Evolutionary conservation across 2,113 vertebrate genomes (phyloP), one percentile per base, ranked within the genome.

Genomic region (Rhinogobius similis): DNA sequence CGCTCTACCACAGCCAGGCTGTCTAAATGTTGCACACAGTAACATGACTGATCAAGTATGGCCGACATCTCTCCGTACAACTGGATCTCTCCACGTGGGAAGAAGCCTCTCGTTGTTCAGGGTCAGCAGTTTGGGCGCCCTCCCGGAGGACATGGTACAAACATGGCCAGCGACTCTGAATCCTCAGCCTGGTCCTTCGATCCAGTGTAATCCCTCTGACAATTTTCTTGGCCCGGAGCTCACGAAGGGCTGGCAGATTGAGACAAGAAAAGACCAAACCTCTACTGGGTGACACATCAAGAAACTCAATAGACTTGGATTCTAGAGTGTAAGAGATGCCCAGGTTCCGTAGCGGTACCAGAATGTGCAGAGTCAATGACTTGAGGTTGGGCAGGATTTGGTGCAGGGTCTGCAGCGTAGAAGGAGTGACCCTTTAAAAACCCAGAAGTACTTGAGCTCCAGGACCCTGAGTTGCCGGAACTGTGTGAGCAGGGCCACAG

Each of bases 401-500:
- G 18, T 92, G 92, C 3, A 95, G 71, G 23, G 82, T 79, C 68
- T 93, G 92, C 83, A 95, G 88, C 0, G 90, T 93, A 2, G 87
- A 87, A 0, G 93, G 93, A 1, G 87, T 90, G 38, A 94, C 93
- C 0, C 92, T 76, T 94, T 94, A 52, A 94, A 94, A 0, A 94
- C 92, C 94, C 94, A 94, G 83, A 95, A 95, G 73, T 94, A 94
- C 65, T 94, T 94, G 11, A 95, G 89, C 81, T 95, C 93, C 0
- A 92, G 89, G 27, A 91, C 88, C 6, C 89, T 81, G 8, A 94
- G 91, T 58, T 94, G 91, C 78, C 88, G 92, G 72, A 94, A 93
- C 36, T 78, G 90, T 2, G 84, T 86, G 63, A 94, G 89, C 73
- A 93, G 75, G 1, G 89, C 91, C 70, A 93, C 90, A 0, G 92